Evolutionary conservation across 2,797 vertebrate genomes (phyloP).

Genomic region (Thamnophis elegans): DNA sequence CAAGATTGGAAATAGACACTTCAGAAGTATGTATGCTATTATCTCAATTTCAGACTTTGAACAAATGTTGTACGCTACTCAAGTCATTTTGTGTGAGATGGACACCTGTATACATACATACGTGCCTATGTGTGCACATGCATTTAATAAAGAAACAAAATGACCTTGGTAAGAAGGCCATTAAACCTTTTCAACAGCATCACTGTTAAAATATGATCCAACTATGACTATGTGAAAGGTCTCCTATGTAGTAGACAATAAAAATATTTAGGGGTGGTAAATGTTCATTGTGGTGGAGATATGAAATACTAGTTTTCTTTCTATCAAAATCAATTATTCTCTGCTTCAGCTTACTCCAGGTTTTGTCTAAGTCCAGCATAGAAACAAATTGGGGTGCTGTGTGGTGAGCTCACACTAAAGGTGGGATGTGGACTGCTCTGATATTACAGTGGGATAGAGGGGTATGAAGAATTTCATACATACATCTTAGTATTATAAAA

Average conservation of each 20-base stretch:
- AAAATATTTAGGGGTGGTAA: not conserved
- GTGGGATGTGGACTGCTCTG: not conserved
- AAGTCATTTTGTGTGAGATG: too few species aligned
- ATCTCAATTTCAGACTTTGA: not conserved
- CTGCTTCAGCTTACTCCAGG: not conserved
- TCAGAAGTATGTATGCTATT: not conserved
- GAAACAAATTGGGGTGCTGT: not conserved
- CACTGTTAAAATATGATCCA: not conserved
- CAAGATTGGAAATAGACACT: not conserved
- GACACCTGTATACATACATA: not conserved
- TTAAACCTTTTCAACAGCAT: not conserved
- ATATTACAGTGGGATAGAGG: not conserved
- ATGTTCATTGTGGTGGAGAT: not conserved
- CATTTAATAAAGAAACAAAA: not conserved
- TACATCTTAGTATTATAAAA: not conserved
- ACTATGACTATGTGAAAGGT: not conserved
- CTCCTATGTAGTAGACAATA: not conserved
- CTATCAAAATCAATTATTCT: not conserved
- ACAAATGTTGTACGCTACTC: too few species aligned
- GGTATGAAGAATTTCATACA: not conserved
- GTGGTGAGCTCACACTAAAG: not conserved
- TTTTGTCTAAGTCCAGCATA: not conserved
- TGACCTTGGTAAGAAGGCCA: not conserved
- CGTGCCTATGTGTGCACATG: not conserved
- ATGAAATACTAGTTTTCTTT: not conserved